Evolutionary conservation across 2,797 vertebrate genomes (phyloP).

Genomic region (Pteronotus mesoamericanus): DNA sequence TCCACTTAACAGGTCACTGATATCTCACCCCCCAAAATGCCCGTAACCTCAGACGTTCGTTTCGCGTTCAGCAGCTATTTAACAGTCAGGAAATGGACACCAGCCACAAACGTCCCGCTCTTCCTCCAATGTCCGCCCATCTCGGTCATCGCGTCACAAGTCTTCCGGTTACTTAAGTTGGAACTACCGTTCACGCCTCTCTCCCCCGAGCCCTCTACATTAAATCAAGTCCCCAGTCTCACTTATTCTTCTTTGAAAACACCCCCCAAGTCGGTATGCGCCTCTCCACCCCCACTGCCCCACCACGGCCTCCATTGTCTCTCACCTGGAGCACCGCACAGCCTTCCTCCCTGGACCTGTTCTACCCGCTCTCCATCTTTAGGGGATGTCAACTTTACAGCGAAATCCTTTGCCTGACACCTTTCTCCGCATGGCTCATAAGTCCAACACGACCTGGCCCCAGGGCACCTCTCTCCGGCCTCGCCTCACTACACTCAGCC

Average conservation of each 20-base stretch:
- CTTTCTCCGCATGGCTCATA: rapidly evolving
- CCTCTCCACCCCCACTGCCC: background rate
- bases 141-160: rapidly evolving
- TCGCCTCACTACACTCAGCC: rapidly evolving
- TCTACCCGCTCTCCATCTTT: background rate
- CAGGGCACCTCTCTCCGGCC: rapidly evolving
- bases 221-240: background rate
- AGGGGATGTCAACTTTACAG: background rate
- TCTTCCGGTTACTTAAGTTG: background rate
- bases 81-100: background rate
- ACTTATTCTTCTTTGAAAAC: background rate
- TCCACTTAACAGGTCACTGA: background rate
- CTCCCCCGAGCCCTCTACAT: background rate
- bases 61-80: too few relatives aligned
- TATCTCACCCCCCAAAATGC: background rate
- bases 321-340: background rate
- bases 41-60: background rate
- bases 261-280: rapidly evolving
- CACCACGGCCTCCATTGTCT: background rate
- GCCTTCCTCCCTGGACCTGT: background rate
- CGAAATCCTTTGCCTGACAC: background rate
- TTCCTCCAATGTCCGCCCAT: background rate
- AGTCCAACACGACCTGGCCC: background rate
- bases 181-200: too few relatives aligned
- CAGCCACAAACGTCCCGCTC: background rate